A percentile compares a stretch with the other conserved stretches of the same genome.
These are phyloP conservation scores for Selene dorsalis DNA, from an alignment of 2,797 vertebrate species.

Conservation along the genomic window DNA sequence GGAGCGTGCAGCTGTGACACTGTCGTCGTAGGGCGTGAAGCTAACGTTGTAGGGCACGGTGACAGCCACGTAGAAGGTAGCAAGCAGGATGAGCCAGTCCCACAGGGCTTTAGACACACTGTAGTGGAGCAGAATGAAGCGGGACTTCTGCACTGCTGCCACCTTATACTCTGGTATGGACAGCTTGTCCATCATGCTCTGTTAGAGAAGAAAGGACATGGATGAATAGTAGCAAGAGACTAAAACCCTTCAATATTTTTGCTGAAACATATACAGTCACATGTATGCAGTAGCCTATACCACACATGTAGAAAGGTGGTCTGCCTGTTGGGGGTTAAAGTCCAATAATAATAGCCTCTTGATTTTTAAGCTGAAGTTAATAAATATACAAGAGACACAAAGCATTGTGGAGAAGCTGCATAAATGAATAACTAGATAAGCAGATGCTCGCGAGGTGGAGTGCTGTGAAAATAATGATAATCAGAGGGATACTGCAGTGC, in stretches of 20 bases:
- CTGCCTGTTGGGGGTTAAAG: slow-evolving; percentile 1
- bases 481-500: slow-evolving; percentile 49
- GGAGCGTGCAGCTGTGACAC: slow-evolving; percentile 86
- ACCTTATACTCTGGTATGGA: slow-evolving; percentile 97
- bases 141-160: slow-evolving; percentile 92
- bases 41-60: slow-evolving; percentile 98
- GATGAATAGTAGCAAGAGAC: not conserved
- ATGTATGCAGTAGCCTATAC: not conserved
- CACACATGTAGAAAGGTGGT: not conserved
- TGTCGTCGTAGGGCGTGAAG: slow-evolving; percentile 88
- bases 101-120: slow-evolving; percentile 95
- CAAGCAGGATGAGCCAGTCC: slow-evolving; percentile 97
- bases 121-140: slow-evolving; percentile 98
- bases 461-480: slow-evolving; percentile 59
- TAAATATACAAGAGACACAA: slow-evolving; percentile 39
- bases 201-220: slow-evolving; percentile 47
- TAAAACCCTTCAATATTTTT: not conserved
- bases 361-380: slow-evolving; percentile 29
- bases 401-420: slow-evolving; percentile 41
- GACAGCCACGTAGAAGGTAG: slow-evolving; percentile 96
- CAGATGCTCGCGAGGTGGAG: slow-evolving; percentile 62
- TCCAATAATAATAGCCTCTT: slow-evolving; percentile 24
- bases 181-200: slow-evolving; percentile 91
- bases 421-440: slow-evolving; percentile 60
- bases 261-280: not conserved